Evolutionary conservation across 1,140 invertebrate genomes (phyloP), one percentile per base, ranked within the genome.

Genomic region (Zaprionus vittiger): DNA sequence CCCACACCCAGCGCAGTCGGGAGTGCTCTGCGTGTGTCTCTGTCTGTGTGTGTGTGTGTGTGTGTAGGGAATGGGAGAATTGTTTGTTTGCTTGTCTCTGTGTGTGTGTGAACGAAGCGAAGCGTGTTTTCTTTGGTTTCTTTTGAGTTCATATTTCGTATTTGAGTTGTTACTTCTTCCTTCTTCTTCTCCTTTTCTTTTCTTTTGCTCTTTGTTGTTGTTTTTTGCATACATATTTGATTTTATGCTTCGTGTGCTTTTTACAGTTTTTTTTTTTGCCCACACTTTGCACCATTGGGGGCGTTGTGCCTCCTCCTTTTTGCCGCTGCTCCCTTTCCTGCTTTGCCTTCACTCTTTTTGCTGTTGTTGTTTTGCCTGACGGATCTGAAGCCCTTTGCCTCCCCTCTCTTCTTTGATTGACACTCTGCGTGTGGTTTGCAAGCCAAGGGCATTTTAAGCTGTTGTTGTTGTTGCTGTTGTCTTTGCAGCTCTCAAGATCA

Each of bases 211-310:
- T 0, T 4, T 60, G 4, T 47, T 62, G 15, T 62, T 47, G 12
- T 61, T 52, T 89, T 84, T 89, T 89, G 84, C 84, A 89, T 69
- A 87, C 83, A 83, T 86, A 89, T 89, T 89, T 89, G 81, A 89
- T 89, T 89, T 89, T 89, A 84, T 89, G 84, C 84, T 89, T 89
- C 72, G 84, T 89, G 84, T 90, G 84, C 84, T 89, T 89, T 89
- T 89, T 89, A 90, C 85, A 90, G 84, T 89, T 52, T 87, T 89
- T 86, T 22, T 24, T 26, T 26, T 67, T 77, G 69, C 63, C 69
- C 49, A 65, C 73, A 75, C 66, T 74, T 56, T 77, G 41, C 64
- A 71, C 59, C 70, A 73, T 56, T 73, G 75, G 70, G 85, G 84
- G 84, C 77, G 85, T 84, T 89, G 77, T 64, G 41, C 49, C 37